phyloP scores from a whole-genome alignment of 2,113 vertebrate genomes.

The Scopus umbretta region DNA sequence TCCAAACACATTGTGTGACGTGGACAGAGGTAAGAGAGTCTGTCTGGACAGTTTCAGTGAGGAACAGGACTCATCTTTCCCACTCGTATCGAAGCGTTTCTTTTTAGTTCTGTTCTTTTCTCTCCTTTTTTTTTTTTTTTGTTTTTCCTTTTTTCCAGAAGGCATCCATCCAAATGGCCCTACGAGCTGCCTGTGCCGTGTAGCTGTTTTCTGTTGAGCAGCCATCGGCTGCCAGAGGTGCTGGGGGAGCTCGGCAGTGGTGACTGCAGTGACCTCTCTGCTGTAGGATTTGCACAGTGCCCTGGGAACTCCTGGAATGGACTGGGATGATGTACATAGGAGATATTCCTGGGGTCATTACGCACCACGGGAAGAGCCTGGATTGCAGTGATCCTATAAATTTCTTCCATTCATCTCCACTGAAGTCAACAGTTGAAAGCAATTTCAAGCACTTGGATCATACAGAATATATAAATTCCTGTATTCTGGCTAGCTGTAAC shows the following conservation, averaged over 20 bases:
- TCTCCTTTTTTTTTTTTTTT: neutral
- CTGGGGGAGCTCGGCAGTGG: neutral
- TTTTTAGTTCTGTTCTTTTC: neutral
- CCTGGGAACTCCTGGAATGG: neutral
- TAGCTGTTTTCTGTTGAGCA: neutral
- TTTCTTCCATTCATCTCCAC: slow-evolving; percentile 19
- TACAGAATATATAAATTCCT: slow-evolving; percentile 50
- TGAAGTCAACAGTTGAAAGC: slow-evolving; percentile 36
- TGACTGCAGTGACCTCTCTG: neutral
- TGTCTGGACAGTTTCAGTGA: neutral
- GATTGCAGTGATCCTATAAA: neutral
- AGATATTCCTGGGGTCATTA: slow-evolving; percentile 36
- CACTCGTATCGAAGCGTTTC: rapidly evolving
- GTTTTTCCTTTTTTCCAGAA: neutral
- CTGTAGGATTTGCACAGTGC: neutral
- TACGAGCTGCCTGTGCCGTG: rapidly evolving
- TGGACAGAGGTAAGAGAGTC: neutral
- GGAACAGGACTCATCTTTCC: neutral
- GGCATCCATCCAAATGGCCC: neutral
- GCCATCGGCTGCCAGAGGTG: neutral
- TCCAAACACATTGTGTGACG: neutral
- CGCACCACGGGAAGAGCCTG: neutral
- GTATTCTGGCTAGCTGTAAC: slow-evolving; percentile 5
- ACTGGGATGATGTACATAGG: neutral
- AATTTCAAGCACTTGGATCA: slow-evolving; percentile 42